Conservation (phyloP, 2,113 vertebrate genomes). For the Crotalus tigris region DNA sequence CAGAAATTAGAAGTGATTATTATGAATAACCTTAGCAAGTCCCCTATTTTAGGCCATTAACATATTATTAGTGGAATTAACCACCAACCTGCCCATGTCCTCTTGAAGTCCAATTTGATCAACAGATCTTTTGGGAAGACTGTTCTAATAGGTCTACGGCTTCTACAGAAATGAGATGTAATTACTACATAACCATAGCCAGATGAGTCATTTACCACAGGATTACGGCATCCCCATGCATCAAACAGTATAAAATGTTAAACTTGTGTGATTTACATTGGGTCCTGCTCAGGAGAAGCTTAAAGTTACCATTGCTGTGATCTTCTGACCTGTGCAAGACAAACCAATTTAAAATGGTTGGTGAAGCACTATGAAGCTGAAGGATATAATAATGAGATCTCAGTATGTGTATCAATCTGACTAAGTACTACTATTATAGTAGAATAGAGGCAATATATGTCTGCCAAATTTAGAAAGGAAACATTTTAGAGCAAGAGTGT, state of each 20-base stretch:
- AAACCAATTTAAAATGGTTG: background rate
- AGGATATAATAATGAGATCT: background rate
- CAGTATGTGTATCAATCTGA: background rate
- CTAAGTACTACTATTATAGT: background rate
- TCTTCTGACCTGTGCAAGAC: background rate
- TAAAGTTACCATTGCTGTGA: background rate
- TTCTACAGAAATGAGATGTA: background rate
- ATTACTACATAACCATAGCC: background rate
- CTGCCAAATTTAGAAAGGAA: background rate
- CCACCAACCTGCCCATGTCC: background rate
- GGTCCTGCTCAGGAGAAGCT: background rate
- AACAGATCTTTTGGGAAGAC: background rate
- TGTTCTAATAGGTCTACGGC: background rate
- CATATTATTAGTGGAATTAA: background rate
- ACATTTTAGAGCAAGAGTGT: background rate
- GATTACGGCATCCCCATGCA: background rate
- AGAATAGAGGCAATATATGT: background rate
- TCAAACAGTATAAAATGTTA: background rate
- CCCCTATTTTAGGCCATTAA: background rate
- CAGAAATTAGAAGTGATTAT: background rate
- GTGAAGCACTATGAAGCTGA: background rate
- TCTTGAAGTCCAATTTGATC: background rate
- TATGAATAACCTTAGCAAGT: background rate
- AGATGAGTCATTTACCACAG: background rate
- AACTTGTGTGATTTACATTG: background rate